Evolutionary conservation across 2,888 invertebrate genomes (phyloP), one percentile per base, ranked within the genome.

Genomic region (Panzeria rudis): DNA sequence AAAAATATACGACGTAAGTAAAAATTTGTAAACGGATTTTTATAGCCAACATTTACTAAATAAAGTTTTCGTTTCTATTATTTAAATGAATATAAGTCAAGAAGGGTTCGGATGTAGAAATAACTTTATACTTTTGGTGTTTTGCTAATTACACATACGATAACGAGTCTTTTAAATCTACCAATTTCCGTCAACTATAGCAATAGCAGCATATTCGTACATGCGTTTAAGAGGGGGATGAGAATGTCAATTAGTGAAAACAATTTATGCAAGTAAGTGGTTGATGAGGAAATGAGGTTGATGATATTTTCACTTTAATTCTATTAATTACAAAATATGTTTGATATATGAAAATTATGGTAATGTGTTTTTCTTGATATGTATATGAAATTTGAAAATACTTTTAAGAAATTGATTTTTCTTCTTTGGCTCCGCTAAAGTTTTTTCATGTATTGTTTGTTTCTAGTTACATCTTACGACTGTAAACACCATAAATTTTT

Each of bases 121-220:
- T 32, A 73, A 72, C 59, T 69, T 83, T 72, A 59, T 73, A 78
- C 52, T 68, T 83, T 68, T 78, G 73, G 68, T 73, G n/a, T 73
- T 66, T 50, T 76, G 61, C 84, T 84, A 84, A 84, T 84, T 80
- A 84, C 84, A 76, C 50, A 80, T 66, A 66, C 47, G 62, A 64
- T 23, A 44, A 68, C 17, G 66, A 77, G 50, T 62, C 54, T 29
- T 69, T 47, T 44, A 32, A 54, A 56, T 59, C 44, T 54, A 56
- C 2, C 35, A 25, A n/a, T 75, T 35, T 44, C 47, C 23, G 11
- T 47, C 9, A 23, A 25, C 20, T 20, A n/a, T n/a, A n/a, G n/a
- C n/a, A n/a, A n/a, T n/a, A 32, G 4, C 29, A 47, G 38, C 32
- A 17, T 38, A 50, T 50, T 15, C 7, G 41, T 25, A 54, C 6